Base-by-base conservation (phyloP, 2,888 invertebrate genomes). In the Phasia obesa region DNA sequence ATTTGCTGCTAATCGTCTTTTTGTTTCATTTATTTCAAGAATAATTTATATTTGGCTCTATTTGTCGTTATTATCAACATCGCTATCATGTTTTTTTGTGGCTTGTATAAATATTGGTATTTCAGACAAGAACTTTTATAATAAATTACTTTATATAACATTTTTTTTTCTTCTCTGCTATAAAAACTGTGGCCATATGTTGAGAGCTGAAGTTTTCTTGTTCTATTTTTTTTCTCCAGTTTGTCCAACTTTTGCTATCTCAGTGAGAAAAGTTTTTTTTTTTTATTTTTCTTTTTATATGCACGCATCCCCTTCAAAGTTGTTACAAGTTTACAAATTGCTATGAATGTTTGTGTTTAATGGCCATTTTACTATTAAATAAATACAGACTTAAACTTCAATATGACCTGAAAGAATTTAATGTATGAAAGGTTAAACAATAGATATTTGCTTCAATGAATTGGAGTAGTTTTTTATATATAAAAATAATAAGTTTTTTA, bases 141-240 rank as follows among this genome's bases (percentile, higher is more conserved):
- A 59, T 59, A 59, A 59, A 59, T 59, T 59, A 38, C 15, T 59
- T 59, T 15, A 3, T 21, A 17, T 17, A 47, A 15, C 7, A 17
- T 47, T 6, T 17, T 17, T 1, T 17, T 47, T 47, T n/a, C 1
- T 17, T 17, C 2, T 47, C 44, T 17, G 2, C 4, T 17, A 47
- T 9, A 2, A 2, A 7, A 17, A 15, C 59, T 7, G 15, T 15
- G 38, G 35, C 38, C 59, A 38, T 11, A 57, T 31, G 57, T 3
- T 31, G 0, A 6, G 5, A 35, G 21, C 15, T 38, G 1, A 4
- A 42, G 60, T 42, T 25, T 60, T 60, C 17, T 1, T 59, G 23
- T 55, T n/a, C 6, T 57, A 17, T 21, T 5, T n/a, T 59, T 21
- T 59, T 31, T 19, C 7, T 17, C n/a, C 35, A 2, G 15, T 38